A percentile compares a stretch with the other conserved stretches of the same genome.
Evolutionary conservation across 2,113 vertebrate genomes (phyloP).

Genomic region (Zosterops borbonicus): DNA sequence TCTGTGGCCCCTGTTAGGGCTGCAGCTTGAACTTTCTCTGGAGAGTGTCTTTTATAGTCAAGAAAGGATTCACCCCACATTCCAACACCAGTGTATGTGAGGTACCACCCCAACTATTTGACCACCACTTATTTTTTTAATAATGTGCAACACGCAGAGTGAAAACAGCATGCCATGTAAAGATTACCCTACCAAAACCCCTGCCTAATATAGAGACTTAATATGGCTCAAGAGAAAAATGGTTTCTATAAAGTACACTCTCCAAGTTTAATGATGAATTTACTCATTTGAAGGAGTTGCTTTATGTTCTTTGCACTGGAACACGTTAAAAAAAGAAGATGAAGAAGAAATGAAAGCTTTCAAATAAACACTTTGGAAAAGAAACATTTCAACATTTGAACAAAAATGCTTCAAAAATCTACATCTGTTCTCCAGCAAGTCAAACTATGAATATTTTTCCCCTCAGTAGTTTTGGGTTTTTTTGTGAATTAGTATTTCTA

Average conservation of each 20-base stretch:
- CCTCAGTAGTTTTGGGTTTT: not conserved
- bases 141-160: not conserved
- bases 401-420: not conserved
- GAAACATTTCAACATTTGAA: not conserved
- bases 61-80: not conserved
- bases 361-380: not conserved
- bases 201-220: not conserved
- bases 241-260: not conserved
- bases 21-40: not conserved
- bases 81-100: not conserved
- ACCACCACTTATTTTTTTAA: not conserved
- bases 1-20: not conserved
- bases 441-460: not conserved
- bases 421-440: slow-evolving; percentile 5
- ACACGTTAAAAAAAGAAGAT: not conserved
- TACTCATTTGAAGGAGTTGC: not conserved
- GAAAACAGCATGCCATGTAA: not conserved
- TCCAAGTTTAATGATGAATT: not conserved
- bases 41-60: not conserved
- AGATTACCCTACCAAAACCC: not conserved
- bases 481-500: not conserved
- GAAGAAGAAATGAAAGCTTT: slow-evolving; percentile 7
- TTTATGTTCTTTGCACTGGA: not conserved
- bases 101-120: not conserved
- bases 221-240: not conserved